Percentiles rank a stretch among this genome's conserved stretches.
These are phyloP conservation scores for Rhadina sibilatrix DNA, from an alignment of 2,113 vertebrate species.

Conservation along the genomic window DNA sequence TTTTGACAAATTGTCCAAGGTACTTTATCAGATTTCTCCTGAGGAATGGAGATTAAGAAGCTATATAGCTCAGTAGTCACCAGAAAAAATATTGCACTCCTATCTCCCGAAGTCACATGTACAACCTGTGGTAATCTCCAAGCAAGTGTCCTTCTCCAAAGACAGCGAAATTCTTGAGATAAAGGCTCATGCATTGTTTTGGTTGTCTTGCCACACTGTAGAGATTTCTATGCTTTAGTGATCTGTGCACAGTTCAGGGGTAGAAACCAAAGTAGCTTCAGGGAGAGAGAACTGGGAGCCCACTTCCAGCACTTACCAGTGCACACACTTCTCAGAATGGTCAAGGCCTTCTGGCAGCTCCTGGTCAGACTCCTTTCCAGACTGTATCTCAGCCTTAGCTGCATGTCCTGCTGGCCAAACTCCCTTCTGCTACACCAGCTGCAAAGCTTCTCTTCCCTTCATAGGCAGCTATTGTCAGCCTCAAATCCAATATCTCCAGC, in stretches of 20 bases:
- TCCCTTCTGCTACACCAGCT: not conserved
- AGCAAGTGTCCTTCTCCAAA: not conserved
- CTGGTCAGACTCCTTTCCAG: not conserved
- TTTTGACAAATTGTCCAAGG: not conserved
- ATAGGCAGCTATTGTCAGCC: not conserved
- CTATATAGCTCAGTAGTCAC: not conserved
- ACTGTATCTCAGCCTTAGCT: not conserved
- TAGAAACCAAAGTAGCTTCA: not conserved
- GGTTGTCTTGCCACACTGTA: not conserved
- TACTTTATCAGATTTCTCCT: not conserved
- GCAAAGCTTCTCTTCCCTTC: not conserved
- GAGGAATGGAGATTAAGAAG: not conserved
- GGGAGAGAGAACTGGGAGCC: not conserved
- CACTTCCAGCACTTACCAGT: not conserved
- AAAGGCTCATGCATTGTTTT: not conserved
- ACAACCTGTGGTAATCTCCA: not conserved
- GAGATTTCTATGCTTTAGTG: not conserved
- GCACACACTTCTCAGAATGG: not conserved
- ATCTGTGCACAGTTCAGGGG: not conserved
- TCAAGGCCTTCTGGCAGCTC: not conserved
- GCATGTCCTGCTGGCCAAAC: not conserved
- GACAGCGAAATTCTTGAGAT: not conserved
- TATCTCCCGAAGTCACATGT: not conserved
- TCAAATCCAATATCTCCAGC: not conserved
- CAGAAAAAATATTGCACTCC: not conserved